A percentile compares a stretch with the other conserved stretches of the same genome.
Conservation (phyloP, 2,888 invertebrate genomes). For the Drosophila siamana region DNA sequence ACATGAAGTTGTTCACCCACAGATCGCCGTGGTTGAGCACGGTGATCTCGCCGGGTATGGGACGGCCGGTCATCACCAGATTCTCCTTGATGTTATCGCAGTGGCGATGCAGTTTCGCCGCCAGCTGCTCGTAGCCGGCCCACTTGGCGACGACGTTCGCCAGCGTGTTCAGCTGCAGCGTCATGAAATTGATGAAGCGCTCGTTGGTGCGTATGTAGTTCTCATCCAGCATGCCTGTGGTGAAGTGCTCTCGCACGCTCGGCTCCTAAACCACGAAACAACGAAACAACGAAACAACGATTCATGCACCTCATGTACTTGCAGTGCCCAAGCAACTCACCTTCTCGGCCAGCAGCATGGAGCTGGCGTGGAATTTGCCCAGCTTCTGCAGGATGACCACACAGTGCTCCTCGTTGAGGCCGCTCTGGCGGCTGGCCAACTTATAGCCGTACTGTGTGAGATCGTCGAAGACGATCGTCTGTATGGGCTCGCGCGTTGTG, state of each 20-base stretch:
- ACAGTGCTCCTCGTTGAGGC: slow-evolving; percentile 87
- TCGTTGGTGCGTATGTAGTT: slow-evolving; percentile 80
- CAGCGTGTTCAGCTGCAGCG: slow-evolving; percentile 78
- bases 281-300: no score
- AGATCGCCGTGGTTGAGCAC: slow-evolving; percentile 87
- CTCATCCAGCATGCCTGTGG: slow-evolving; percentile 83
- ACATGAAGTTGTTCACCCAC: slow-evolving; percentile 87
- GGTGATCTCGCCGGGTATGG: slow-evolving; percentile 82
- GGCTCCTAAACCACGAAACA: no score
- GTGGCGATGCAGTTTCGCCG: slow-evolving; percentile 83
- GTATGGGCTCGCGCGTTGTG: slow-evolving; percentile 80
- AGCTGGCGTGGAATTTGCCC: slow-evolving; percentile 87
- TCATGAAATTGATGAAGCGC: slow-evolving; percentile 81
- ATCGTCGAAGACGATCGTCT: slow-evolving; percentile 84
- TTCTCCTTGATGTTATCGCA: slow-evolving; percentile 82
- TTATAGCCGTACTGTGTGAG: slow-evolving; percentile 86
- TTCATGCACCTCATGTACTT: no score
- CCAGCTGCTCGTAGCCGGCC: slow-evolving; percentile 85
- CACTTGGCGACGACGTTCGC: slow-evolving; percentile 85
- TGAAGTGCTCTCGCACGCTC: slow-evolving; percentile 75
- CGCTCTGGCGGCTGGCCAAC: slow-evolving; percentile 86
- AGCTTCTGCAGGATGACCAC: slow-evolving; percentile 86
- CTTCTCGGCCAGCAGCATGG: slow-evolving; percentile 86
- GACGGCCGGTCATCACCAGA: slow-evolving; percentile 79
- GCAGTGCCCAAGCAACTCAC: slow-evolving; percentile 83